These are phyloP conservation scores for Argyresthia albistria DNA, from an alignment of 2,888 invertebrate species.

Conservation along the genomic window DNA sequence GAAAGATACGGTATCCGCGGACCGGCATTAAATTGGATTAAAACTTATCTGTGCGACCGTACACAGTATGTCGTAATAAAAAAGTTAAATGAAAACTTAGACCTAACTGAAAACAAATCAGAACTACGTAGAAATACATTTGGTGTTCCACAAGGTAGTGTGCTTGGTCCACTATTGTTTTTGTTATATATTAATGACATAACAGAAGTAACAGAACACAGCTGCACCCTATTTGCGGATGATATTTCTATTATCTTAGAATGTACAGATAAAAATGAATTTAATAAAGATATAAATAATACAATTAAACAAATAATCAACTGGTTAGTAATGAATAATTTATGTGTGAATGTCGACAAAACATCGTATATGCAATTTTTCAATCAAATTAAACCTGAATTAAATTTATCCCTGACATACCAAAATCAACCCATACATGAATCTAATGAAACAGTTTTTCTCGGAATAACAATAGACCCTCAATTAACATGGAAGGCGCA, in stretches of 20 bases:
- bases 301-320: conserved; percentile 1
- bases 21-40: conserved; percentile 8
- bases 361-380: neutral
- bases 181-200: conserved; percentile 9
- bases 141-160: conserved; percentile 8
- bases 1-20: conserved; percentile 13
- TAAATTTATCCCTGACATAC: neutral
- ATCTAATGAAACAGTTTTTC: neutral
- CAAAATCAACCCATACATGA: neutral
- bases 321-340: conserved; percentile 9
- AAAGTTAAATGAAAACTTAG: neutral
- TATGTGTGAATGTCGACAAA: neutral
- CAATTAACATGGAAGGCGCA: neutral
- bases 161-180: conserved; percentile 9
- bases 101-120: neutral
- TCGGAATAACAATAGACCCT: neutral
- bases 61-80: conserved; percentile 10
- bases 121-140: neutral
- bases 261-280: conserved; percentile 3
- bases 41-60: conserved; percentile 10
- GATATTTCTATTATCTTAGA: conserved; percentile 9
- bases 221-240: conserved; percentile 22
- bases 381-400: neutral
- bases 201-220: neutral
- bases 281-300: conserved; percentile 3